phyloP scores from a whole-genome alignment of 2,113 vertebrate species.

The Prolemur simus region DNA sequence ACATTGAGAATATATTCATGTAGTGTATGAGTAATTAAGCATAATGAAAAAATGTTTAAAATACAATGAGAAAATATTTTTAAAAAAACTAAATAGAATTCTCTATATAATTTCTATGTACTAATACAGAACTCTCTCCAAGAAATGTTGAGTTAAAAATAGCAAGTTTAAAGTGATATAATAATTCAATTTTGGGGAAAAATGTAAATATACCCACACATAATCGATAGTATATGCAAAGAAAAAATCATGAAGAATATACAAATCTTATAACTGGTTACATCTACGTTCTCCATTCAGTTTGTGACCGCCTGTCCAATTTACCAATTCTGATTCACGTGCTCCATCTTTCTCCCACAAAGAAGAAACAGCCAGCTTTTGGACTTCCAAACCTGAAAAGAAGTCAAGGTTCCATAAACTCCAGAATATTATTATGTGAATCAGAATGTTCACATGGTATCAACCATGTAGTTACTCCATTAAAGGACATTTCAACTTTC shows the following conservation, averaged over 20 bases:
- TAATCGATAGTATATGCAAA: neutral
- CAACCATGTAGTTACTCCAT: constrained; percentile 76
- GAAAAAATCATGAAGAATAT: neutral
- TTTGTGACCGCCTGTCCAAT: constrained; percentile 57
- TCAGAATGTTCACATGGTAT: constrained; percentile 81
- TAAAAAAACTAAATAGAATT: constrained; percentile 14
- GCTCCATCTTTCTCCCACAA: constrained; percentile 55
- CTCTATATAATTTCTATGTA: neutral
- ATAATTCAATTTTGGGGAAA: neutral
- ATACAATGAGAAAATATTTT: neutral
- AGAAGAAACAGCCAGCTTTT: constrained; percentile 56
- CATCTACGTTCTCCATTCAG: neutral
- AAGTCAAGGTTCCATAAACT: constrained; percentile 74
- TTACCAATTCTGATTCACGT: constrained; percentile 53
- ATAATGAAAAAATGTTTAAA: neutral
- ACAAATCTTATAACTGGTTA: neutral
- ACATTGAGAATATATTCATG: neutral
- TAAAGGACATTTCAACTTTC: constrained; percentile 6
- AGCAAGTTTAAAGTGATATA: neutral
- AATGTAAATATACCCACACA: neutral
- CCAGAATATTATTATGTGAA: constrained; percentile 78
- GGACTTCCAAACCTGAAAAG: constrained; percentile 72
- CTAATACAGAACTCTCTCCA: neutral
- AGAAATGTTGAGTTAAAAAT: constrained; percentile 41
- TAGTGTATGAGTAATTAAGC: neutral